Percentiles rank a stretch among this genome's conserved stretches.
These are phyloP conservation scores for Zosterops lateralis DNA, from an alignment of 2,113 vertebrate genomes.

Conservation along the genomic window DNA sequence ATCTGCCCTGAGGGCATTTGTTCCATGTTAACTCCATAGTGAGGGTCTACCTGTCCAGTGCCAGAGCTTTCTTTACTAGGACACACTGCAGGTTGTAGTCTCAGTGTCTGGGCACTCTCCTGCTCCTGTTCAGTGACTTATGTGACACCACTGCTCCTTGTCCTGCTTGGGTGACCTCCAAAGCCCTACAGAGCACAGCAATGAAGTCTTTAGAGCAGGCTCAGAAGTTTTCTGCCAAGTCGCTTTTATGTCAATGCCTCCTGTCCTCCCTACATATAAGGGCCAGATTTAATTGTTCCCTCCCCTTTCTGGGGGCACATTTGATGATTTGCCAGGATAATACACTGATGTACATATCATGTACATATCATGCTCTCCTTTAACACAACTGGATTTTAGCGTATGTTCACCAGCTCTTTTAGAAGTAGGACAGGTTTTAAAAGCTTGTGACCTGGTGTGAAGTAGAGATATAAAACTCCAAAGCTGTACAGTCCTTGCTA, in stretches of 20 bases:
- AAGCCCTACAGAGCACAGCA: neutral
- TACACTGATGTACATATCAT: neutral
- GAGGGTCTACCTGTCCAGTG: neutral
- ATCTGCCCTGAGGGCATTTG: neutral
- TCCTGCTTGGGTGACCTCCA: neutral
- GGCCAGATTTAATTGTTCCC: neutral
- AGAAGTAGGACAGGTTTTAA: neutral
- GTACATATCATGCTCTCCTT: neutral
- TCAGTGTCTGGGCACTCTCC: neutral
- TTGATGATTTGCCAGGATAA: neutral
- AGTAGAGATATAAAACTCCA: neutral
- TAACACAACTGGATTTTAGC: neutral
- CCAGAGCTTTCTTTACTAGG: neutral
- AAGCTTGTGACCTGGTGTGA: neutral
- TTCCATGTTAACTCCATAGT: neutral
- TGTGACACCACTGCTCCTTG: fast-evolving
- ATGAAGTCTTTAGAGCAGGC: neutral
- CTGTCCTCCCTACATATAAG: neutral
- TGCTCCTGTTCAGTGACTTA: neutral
- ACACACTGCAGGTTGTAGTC: neutral
- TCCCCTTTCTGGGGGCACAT: neutral
- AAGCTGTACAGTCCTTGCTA: neutral
- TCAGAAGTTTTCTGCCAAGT: neutral
- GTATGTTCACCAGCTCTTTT: neutral
- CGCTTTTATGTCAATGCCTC: neutral